A percentile compares a stretch with the other conserved stretches of the same genome.
Conservation (phyloP, 2,888 invertebrate genomes). For the Sinelater perroti region DNA sequence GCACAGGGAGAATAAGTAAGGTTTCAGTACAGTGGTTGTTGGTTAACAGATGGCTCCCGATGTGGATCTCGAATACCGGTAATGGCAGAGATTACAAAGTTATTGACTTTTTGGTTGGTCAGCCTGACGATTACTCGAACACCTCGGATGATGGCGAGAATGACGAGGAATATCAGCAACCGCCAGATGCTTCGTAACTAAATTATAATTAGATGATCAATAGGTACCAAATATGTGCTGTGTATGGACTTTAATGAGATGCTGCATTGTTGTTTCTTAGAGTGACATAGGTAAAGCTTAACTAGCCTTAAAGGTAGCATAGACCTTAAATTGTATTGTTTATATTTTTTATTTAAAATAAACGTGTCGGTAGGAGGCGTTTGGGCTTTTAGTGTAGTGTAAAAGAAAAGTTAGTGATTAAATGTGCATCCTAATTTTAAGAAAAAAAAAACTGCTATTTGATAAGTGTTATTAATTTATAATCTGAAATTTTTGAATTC, state of each 20-base stretch:
- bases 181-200: constrained; percentile 23
- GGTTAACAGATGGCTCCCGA: constrained; percentile 72
- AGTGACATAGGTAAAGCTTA: constrained; percentile 5
- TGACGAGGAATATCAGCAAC: constrained; percentile 15
- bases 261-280: background rate
- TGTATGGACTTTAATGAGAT: constrained; percentile 13
- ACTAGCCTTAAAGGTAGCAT: background rate
- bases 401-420: too few species aligned
- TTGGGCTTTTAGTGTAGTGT: too few species aligned
- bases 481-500: too few species aligned
- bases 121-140: constrained; percentile 15
- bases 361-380: too few species aligned
- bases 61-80: constrained; percentile 68
- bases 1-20: constrained; percentile 65
- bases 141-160: constrained; percentile 14
- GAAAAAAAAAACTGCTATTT: too few species aligned
- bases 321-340: constrained; percentile 3
- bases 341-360: constrained; percentile 14
- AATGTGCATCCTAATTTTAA: too few species aligned
- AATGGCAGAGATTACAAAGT: constrained; percentile 65
- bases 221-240: constrained; percentile 25
- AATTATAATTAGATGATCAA: too few species aligned
- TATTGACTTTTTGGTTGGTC: constrained; percentile 57
- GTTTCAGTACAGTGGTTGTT: constrained; percentile 72
- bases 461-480: too few species aligned